These are phyloP conservation scores for Cavia aperea DNA, from an alignment of 2,113 vertebrate species.

Conservation along the genomic window DNA sequence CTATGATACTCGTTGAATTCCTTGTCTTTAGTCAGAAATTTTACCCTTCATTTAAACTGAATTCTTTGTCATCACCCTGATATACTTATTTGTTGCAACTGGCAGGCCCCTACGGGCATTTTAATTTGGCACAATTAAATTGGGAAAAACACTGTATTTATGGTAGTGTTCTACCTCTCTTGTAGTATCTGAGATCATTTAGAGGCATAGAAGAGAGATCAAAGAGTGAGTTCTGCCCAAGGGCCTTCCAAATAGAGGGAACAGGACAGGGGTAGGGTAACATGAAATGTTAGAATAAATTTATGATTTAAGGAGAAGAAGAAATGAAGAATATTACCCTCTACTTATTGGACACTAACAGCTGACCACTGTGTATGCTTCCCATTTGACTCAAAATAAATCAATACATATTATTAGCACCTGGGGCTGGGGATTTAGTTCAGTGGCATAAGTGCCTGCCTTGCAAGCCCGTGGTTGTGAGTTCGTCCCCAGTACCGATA, in stretches of 20 bases:
- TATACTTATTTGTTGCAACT: not conserved
- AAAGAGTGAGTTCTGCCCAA: not conserved
- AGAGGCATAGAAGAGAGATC: not conserved
- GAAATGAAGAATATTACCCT: not conserved
- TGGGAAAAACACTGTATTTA: not conserved
- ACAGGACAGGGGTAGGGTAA: not conserved
- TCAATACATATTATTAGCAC: not conserved
- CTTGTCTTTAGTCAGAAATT: slow-evolving; percentile 17
- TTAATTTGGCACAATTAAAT: not conserved
- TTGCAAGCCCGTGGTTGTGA: no score
- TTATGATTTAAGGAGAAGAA: not conserved
- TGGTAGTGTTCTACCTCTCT: not conserved
- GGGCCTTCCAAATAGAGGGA: not conserved
- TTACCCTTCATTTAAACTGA: not conserved
- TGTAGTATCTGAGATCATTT: not conserved
- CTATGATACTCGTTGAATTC: not conserved
- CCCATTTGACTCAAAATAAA: not conserved
- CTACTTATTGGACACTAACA: not conserved
- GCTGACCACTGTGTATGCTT: not conserved
- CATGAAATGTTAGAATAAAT: not conserved
- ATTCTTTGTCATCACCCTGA: not conserved
- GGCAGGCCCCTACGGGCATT: not conserved
- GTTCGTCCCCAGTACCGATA: no score
- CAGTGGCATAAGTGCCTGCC: no score
- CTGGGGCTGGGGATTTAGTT: not conserved